These are phyloP conservation scores for Sminthopsis crassicaudata DNA, from an alignment of 2,113 vertebrate species.

Conservation along the genomic window DNA sequence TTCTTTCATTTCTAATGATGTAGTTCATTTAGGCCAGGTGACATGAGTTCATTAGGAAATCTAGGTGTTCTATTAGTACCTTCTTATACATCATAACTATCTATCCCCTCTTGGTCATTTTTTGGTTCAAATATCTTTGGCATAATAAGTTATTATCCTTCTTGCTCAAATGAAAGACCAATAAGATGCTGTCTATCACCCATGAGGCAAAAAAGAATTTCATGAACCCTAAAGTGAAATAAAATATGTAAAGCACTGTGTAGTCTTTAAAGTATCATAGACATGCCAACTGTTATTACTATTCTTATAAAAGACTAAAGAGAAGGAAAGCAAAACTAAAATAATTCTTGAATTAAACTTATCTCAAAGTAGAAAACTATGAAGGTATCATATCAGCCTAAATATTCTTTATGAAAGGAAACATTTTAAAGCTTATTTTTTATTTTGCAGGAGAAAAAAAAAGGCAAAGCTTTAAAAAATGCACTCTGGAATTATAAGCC, in stretches of 20 bases:
- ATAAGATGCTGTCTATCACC: not conserved
- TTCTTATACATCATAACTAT: not conserved
- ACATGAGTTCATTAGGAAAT: not conserved
- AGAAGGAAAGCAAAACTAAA: not conserved
- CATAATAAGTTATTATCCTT: not conserved
- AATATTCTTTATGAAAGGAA: conserved; percentile 26
- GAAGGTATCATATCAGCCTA: conserved; percentile 12
- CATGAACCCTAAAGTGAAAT: not conserved
- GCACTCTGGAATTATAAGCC: not conserved
- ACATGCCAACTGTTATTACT: not conserved
- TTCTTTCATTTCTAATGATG: not conserved
- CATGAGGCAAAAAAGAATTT: not conserved
- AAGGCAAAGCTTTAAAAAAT: not conserved
- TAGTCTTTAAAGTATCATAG: not conserved
- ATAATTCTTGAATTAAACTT: not conserved
- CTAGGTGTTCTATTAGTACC: not conserved
- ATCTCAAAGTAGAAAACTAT: not conserved
- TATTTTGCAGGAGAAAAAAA: not conserved
- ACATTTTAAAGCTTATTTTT: not conserved
- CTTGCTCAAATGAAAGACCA: not conserved
- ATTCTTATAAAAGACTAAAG: not conserved
- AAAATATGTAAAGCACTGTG: not conserved
- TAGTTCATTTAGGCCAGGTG: not conserved
- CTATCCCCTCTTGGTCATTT: not conserved
- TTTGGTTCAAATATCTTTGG: not conserved